Evolutionary conservation across 1,140 invertebrate genomes (phyloP), one percentile per base, ranked within the genome.

Genomic region (Drosophila nikananu): DNA sequence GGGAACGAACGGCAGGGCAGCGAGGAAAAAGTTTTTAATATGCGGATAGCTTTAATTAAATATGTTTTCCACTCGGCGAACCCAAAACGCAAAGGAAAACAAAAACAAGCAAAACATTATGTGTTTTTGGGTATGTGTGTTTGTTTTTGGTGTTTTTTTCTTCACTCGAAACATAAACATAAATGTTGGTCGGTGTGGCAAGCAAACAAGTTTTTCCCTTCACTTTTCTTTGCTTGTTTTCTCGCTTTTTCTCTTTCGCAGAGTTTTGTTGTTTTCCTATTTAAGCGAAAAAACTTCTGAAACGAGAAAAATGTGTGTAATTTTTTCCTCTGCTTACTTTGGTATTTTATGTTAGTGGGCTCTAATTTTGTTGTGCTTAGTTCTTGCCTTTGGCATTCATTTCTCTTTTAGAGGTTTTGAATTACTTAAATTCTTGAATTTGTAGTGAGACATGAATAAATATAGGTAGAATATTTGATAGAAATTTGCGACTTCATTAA

Each of bases 11-110:
- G 27, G 30, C 19, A 58, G 59, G 72, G 44, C 19, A 37, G 51
- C 32, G 27, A 32, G 10, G 67, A 52, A 81, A 89, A 90, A 84
- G 73, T 90, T 90, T 90, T 90, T 90, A 90, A 90, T 90, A 90
- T 90, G 86, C 86, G 86, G 81, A 90, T 90, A 90, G 86, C 86
- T 90, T 90, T 90, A 90, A 90, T 90, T 90, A 90, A 90, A 90
- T 90, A 90, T 90, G 86, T 80, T 90, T 90, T 90, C 86, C 86
- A 90, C 86, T 90, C 66, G 82, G 66, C 79, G 79, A 80, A 79
- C 81, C 72, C 86, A 76, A 84, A 84, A 74, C 37, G 74, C 55
- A 80, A 67, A 73, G 44, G 19, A 73, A 63, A 84, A 78, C 66
- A 80, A 77, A 51, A 77, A 74, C 61, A 80, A 83, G 54, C 42